These are phyloP conservation scores for Catharus fuscescens DNA, from an alignment of 2,113 vertebrate species.

Conservation along the genomic window DNA sequence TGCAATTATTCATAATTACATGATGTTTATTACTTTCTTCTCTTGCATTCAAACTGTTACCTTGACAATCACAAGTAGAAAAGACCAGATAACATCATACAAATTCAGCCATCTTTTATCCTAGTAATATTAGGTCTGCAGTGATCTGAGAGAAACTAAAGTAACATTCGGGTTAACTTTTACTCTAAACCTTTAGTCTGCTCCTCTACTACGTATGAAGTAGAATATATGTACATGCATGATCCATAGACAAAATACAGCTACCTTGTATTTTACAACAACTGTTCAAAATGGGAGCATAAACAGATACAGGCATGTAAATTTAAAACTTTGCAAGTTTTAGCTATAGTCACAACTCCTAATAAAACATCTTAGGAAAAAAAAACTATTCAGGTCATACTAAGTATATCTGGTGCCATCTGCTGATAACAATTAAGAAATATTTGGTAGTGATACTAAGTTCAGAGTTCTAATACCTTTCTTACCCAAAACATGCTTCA, in stretches of 20 bases:
- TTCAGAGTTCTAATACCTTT: neutral
- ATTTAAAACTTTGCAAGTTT: neutral
- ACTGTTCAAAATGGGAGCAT: neutral
- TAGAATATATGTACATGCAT: neutral
- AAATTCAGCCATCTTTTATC: neutral
- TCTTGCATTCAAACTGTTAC: neutral
- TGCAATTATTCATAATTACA: neutral
- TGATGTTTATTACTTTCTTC: neutral
- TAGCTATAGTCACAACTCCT: neutral
- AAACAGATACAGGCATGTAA: neutral
- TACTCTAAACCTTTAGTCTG: neutral
- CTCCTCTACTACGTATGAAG: neutral
- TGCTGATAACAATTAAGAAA: slow-evolving; percentile 64
- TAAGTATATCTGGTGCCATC: slow-evolving; percentile 60
- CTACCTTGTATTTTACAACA: neutral
- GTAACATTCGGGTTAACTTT: neutral
- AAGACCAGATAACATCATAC: neutral
- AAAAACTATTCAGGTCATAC: neutral
- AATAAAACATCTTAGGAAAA: neutral
- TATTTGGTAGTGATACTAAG: neutral
- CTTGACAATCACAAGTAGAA: neutral
- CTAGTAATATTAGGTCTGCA: neutral
- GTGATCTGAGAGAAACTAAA: neutral
- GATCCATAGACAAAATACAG: neutral
- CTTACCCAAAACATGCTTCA: neutral